phyloP scores from a whole-genome alignment of 1,140 invertebrate genomes.

The Drosophila willistoni region DNA sequence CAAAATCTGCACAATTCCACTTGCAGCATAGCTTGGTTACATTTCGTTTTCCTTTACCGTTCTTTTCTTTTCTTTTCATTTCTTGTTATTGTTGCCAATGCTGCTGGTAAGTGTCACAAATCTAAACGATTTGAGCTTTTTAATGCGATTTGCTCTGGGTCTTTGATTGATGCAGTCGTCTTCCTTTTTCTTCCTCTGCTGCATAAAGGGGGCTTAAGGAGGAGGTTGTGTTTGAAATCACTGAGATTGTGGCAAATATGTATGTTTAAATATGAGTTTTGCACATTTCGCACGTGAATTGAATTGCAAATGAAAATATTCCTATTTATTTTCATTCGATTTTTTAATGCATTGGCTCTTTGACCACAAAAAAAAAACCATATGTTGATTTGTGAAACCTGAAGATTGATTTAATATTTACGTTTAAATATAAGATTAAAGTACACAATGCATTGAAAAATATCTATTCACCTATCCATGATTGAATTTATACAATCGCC shows the following conservation, averaged over 20 bases:
- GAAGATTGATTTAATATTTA: too few species aligned
- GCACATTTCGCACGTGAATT: neutral
- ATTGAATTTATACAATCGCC: neutral
- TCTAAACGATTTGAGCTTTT: slow-evolving; percentile 76
- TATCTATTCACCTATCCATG: too few species aligned
- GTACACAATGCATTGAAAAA: too few species aligned
- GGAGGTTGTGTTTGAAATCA: slow-evolving; percentile 7
- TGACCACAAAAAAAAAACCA: too few species aligned
- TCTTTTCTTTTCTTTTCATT: neutral
- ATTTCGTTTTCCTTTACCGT: slow-evolving; percentile 36
- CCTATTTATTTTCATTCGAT: too few species aligned
- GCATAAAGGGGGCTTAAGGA: neutral
- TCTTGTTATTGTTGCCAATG: slow-evolving; percentile 18
- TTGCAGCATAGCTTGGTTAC: slow-evolving; percentile 32
- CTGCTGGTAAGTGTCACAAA: slow-evolving; percentile 68
- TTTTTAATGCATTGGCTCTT: too few species aligned
- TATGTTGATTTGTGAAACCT: too few species aligned
- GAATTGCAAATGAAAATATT: slow-evolving; percentile 1
- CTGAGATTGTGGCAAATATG: neutral
- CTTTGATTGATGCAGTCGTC: slow-evolving; percentile 57
- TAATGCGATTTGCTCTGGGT: slow-evolving; percentile 54
- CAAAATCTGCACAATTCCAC: slow-evolving; percentile 59
- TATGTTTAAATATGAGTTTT: neutral
- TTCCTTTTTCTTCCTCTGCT: too few species aligned
- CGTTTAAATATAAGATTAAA: too few species aligned